phyloP scores from a whole-genome alignment of 2,797 vertebrate species.

The Sebastes goodei region DNA sequence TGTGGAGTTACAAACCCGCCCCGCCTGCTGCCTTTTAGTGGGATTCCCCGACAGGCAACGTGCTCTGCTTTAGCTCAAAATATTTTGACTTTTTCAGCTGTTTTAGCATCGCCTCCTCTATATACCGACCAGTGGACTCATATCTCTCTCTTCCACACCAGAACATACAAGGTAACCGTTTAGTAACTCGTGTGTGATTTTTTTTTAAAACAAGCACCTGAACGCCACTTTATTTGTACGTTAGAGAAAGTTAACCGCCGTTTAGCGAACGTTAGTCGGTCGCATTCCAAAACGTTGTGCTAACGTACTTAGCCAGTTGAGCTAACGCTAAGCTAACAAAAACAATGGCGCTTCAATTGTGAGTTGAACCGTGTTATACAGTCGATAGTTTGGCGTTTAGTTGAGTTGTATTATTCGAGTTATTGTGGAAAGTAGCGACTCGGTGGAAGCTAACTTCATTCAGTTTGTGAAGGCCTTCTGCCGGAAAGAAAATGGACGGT shows the following conservation, averaged over 20 bases:
- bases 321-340: neutral
- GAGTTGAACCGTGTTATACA: accelerated
- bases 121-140: neutral
- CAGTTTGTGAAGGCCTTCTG: neutral
- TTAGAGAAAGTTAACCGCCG: constrained; percentile 1
- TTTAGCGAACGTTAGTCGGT: neutral
- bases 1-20: accelerated
- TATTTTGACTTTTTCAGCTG: constrained; percentile 44
- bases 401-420: neutral
- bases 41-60: constrained; percentile 60
- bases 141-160: neutral
- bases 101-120: accelerated
- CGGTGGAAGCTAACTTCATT: constrained; percentile 12
- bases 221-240: neutral
- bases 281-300: constrained; percentile 3
- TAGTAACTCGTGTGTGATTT: accelerated
- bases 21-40: constrained; percentile 2
- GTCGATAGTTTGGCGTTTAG: accelerated
- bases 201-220: accelerated
- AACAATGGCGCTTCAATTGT: accelerated
- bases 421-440: neutral
- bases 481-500: constrained; percentile 14
- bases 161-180: neutral
- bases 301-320: constrained; percentile 5
- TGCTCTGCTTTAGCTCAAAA: constrained; percentile 25